Base-by-base conservation (phyloP, 92 coral and sea anemone species). In the Epizoanthus stellaris region DNA sequence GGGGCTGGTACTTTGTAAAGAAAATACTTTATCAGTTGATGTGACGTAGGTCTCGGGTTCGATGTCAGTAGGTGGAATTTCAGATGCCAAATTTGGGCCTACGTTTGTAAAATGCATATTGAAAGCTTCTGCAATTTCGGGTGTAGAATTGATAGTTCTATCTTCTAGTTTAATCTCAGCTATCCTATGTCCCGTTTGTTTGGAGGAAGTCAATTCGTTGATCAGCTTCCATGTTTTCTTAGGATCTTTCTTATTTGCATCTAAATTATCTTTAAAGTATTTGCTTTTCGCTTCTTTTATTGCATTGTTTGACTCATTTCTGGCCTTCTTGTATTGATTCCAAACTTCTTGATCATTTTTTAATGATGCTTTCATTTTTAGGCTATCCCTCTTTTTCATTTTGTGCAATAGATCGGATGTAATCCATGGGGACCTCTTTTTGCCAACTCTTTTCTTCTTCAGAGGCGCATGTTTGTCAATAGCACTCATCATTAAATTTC, bases 401-500 rank as follows among this genome's bases (percentile, higher is more conserved):
- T 87, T 70, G 9, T 58, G 73, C 75, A 59, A 80, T 36, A 87
- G 19, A 53, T 80, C 70, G 4, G 20, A 11, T 8, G 81, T 69
- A 56, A 80, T 87, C 86, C n/a, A 80, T 34, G 86, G 80, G 80
- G 89, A 86, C 60, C 39, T 77, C 73, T 86, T 86, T 34, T 80
- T 86, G 70, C 85, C 80, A 40, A 77, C 79, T 77, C 79, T 67
- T 80, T 73, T 86, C 42, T 68, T 45, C 72, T 69, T 77, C 16
- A 86, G 54, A 63, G 89, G 85, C 52, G 89, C 89, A 80, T 77
- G 80, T 66, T 77, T 86, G 53, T 84, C 73, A 10, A 84, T 71
- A 36, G 21, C 71, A 5, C 17, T 15, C 74, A 57, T 69, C 49
- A 30, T 30, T 30, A 30, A 30, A 30, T 30, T 30, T 30, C 36